Base-by-base conservation (phyloP, 2,888 invertebrate genomes). In the Hermaeophaga mercurialis region DNA sequence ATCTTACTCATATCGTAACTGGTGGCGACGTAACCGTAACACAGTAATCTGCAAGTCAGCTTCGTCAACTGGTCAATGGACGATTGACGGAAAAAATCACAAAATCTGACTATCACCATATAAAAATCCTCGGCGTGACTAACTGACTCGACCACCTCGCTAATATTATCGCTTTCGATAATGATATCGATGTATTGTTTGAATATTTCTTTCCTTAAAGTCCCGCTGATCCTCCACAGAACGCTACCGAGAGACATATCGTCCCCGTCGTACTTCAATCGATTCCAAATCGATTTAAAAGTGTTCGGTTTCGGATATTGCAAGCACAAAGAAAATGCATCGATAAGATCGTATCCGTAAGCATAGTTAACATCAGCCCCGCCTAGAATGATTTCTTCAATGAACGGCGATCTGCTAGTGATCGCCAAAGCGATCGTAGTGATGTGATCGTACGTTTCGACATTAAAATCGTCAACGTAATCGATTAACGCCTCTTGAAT, bases 401-500 rank as follows among this genome's bases (percentile, higher is more conserved):
- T 66, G 41, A 66, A 62, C 1, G 66, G 69, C 39, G 63, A 66
- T 9, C 54, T 45, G 22, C 63, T 61, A 6, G 58, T 58, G 33
- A 70, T 56, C 8, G 69, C 68, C 38, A 71, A 56, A 6, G 59
- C 60, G 26, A 73, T 44, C 9, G 67, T 59, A 12, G 58, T 64
- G 38, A 64, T 61, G 6, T 67, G 64, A 47, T 71, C 65, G 24
- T 45, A 44, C 1, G 66, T 61, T 45, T 54, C 56, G n/a, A 47
- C 26, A 58, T 70, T 68, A 53, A 73, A 70, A 60, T 70, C 68
- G 6, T 52, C 54, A n/a, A 68, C 67, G 46, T 68, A 70, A 24
- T 69, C 61, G 12, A 72, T 44, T 43, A 73, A 49, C 18, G 59
- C 55, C 1, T 50, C 48, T 46, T 67, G 67, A n/a, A 72, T 63